Percentiles rank a stretch among this genome's conserved stretches.
phyloP scores from a whole-genome alignment of 2,888 invertebrate genomes.

The Bellardia pandia region DNA sequence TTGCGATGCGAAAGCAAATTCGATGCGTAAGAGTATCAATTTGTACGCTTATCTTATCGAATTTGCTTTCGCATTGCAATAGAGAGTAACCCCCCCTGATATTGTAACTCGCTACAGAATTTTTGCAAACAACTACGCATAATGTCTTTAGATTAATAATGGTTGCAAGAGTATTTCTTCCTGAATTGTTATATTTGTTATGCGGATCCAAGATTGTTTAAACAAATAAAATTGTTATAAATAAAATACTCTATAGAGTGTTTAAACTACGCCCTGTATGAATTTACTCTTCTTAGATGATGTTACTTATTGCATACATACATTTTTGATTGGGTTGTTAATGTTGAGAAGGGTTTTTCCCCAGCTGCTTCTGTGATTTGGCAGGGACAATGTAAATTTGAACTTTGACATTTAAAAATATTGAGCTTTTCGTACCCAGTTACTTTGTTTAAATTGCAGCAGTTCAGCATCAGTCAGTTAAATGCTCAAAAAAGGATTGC shows the following conservation, averaged over 20 bases:
- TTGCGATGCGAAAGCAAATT: too few species aligned
- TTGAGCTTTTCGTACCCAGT: background rate
- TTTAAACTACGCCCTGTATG: background rate
- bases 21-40: too few species aligned
- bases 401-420: constrained; percentile 65
- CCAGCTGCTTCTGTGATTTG: background rate
- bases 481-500: background rate
- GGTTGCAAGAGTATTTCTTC: too few species aligned
- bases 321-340: constrained; percentile 31
- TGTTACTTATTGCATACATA: background rate
- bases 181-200: too few species aligned
- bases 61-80: too few species aligned
- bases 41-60: too few species aligned
- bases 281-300: background rate
- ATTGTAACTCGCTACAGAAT: too few species aligned
- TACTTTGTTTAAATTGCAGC: constrained; percentile 1
- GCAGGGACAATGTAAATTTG: constrained; percentile 11
- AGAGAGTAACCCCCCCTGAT: too few species aligned
- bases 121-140: too few species aligned
- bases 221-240: too few species aligned
- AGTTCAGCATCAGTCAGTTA: background rate
- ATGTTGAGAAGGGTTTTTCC: constrained; percentile 32
- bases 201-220: too few species aligned
- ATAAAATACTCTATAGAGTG: background rate
- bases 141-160: too few species aligned